Evolutionary conservation across 2,113 vertebrate species (phyloP).

Genomic region (Lophochroa leadbeateri): DNA sequence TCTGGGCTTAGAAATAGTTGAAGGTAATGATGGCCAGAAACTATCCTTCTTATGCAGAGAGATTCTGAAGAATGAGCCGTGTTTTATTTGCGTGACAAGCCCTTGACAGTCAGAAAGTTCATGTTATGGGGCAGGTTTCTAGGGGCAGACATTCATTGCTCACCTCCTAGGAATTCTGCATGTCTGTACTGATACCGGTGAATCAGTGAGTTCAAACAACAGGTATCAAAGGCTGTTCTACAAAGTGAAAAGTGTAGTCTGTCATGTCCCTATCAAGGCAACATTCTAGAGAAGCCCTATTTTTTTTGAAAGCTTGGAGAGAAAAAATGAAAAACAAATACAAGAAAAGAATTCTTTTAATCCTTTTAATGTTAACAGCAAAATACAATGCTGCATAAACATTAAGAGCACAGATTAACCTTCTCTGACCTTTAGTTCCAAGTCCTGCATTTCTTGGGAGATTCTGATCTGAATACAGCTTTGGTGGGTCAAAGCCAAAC

Average conservation of each 20-base stretch:
- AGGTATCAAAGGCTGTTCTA: neutral
- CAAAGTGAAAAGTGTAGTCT: neutral
- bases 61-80: neutral
- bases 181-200: neutral
- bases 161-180: neutral
- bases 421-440: neutral
- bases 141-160: neutral
- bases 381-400: neutral
- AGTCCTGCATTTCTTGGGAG: neutral
- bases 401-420: neutral
- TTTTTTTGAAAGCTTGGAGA: neutral
- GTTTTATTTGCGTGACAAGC: neutral
- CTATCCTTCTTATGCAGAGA: neutral
- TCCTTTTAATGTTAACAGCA: neutral
- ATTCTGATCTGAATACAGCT: neutral
- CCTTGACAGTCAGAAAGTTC: neutral
- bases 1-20: neutral
- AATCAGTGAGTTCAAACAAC: neutral
- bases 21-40: neutral
- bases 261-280: neutral
- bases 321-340: neutral
- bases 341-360: neutral
- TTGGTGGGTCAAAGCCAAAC: neutral
- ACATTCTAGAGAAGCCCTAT: neutral
- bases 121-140: neutral